Evolutionary conservation across 2,797 vertebrate species (phyloP).

Genomic region (Pogoniulus pusillus): DNA sequence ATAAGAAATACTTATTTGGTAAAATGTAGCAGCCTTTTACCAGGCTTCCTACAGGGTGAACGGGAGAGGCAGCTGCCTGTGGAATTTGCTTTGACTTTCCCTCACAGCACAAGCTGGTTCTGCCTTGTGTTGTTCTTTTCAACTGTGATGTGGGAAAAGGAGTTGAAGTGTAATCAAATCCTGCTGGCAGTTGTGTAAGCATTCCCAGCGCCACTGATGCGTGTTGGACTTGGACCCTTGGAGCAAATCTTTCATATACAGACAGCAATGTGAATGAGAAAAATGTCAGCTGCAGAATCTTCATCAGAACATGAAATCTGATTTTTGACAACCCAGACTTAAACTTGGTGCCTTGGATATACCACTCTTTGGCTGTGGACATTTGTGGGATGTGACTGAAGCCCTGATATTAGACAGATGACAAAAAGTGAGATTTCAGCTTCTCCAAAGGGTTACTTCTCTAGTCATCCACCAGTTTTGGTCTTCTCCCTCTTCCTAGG

Average conservation of each 20-base stretch:
- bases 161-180: neutral
- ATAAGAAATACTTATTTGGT: neutral
- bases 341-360: neutral
- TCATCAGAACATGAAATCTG: neutral
- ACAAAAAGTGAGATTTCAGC: neutral
- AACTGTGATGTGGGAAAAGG: neutral
- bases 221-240: neutral
- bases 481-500: neutral
- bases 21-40: neutral
- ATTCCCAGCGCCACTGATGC: neutral
- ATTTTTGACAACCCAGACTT: neutral
- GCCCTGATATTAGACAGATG: neutral
- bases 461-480: neutral
- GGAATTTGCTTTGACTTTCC: neutral
- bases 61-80: neutral
- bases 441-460: neutral
- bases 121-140: fast-evolving
- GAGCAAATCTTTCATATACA: neutral
- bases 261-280: neutral
- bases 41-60: neutral
- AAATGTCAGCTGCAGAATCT: neutral
- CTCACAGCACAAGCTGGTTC: neutral
- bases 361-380: neutral
- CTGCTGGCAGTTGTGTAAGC: neutral
- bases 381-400: neutral